Base-by-base conservation (phyloP, 2,888 invertebrate species). In the Eupelmus urozonus region DNA sequence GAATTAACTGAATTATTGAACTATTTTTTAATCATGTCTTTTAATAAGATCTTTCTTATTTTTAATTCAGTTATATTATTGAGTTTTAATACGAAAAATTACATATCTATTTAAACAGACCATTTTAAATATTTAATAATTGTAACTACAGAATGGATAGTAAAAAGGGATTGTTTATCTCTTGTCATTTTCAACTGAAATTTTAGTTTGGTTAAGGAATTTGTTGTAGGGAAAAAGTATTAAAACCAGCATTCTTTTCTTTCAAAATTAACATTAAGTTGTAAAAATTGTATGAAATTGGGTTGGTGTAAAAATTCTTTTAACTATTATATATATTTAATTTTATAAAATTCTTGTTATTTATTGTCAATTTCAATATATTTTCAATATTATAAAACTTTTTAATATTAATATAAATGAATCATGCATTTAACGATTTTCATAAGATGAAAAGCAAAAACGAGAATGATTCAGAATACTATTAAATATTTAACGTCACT, bases 371-470 rank as follows among this genome's bases (percentile, higher is more conserved):
- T 51, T 51, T 45, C n/a, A 60, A 51, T 13, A 16, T 45, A 1
- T 16, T 34, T 59, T 59, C 51, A 25, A 40, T 59, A 66, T 13
- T 20, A 49, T 49, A 66, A 49, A 45, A 29, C 13, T 42, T 65
- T 57, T 73, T 57, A 57, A 73, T 57, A 25, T n/a, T 62, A 40
- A 23, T 49, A 49, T 51, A 16, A 29, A 67, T 55, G 20, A 49
- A 60, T 67, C 20, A 63, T 27, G 70, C 69, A 74, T 74, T 63
- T 70, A 78, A 51, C 34, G 20, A 63, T 34, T 42, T 63, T 65
- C 5, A 34, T 27, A 60, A 34, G 29, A 34, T 70, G 3, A 34
- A 45, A 27, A 20, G 18, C 63, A 16, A 62, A 69, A 59, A 27
- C 29, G 11, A 55, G 27, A 40, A 27, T 29, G 53, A 76, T 57